These are phyloP conservation scores for Orthochromis indermauri DNA, from an alignment of 2,113 vertebrate species.

Conservation along the genomic window DNA sequence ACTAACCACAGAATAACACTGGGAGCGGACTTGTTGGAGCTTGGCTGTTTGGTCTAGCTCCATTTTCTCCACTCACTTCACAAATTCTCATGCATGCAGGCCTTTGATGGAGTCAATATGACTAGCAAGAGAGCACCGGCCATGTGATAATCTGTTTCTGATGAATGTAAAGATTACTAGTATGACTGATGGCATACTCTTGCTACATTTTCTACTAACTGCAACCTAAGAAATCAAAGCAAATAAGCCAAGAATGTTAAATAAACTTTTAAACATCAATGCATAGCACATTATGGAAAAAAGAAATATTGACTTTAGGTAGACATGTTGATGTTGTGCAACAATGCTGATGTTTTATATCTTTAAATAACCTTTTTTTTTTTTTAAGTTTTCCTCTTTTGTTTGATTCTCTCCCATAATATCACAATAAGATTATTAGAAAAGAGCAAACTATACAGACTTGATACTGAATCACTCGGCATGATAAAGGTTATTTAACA, in stretches of 20 bases:
- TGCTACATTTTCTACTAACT: not conserved
- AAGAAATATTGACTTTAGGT: not conserved
- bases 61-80: constrained; percentile 62
- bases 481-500: not conserved
- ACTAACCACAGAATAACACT: constrained; percentile 72
- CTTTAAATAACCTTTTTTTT: not conserved
- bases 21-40: constrained; percentile 63
- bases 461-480: not conserved
- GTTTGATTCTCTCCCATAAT: not conserved
- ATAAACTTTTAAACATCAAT: not conserved
- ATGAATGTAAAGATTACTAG: constrained; percentile 45
- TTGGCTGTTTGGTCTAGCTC: constrained; percentile 71
- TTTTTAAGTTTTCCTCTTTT: not conserved
- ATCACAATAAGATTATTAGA: not conserved
- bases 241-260: not conserved
- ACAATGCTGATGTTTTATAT: not conserved
- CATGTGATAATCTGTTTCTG: constrained; percentile 65
- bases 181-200: not conserved
- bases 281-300: not conserved
- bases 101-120: constrained; percentile 61
- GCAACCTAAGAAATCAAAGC: not conserved
- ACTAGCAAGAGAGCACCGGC: constrained; percentile 20
- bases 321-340: not conserved
- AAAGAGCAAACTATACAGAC: not conserved
- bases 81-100: constrained; percentile 63